A percentile compares a stretch with the other conserved stretches of the same genome.
phyloP scores from a whole-genome alignment of 2,797 vertebrate species.

The Calcarius lapponicus region DNA sequence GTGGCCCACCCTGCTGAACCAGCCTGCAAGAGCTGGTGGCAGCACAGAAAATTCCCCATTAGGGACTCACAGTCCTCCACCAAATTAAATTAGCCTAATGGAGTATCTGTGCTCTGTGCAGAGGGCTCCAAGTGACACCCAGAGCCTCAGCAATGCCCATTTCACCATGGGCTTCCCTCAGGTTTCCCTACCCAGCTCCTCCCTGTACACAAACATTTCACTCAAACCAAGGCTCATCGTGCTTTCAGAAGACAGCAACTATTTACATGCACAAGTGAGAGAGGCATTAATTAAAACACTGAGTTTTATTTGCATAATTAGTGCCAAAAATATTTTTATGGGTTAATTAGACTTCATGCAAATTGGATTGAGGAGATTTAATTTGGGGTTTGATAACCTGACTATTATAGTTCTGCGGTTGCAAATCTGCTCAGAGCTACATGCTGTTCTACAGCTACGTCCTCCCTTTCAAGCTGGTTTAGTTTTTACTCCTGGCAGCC shows the following conservation, averaged over 20 bases:
- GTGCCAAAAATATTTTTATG: conserved; percentile 56
- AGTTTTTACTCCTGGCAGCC: background rate
- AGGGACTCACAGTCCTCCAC: background rate
- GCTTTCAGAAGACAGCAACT: background rate
- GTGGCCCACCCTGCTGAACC: background rate
- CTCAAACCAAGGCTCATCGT: background rate
- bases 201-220: background rate
- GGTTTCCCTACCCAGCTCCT: background rate
- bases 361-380: conserved; percentile 20
- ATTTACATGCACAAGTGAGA: conserved; percentile 36
- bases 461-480: background rate
- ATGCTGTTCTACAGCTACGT: background rate
- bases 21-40: background rate
- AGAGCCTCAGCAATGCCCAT: background rate
- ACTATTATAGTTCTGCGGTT: background rate
- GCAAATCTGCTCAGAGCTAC: background rate
- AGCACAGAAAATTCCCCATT: background rate
- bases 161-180: accelerated
- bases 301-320: conserved; percentile 64
- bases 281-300: conserved; percentile 40
- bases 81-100: background rate
- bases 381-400: conserved; percentile 19
- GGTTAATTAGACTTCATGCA: conserved; percentile 64
- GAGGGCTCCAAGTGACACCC: background rate
- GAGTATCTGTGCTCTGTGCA: background rate